phyloP scores from a whole-genome alignment of 2,888 invertebrate genomes.

The Lepetodrilus schrolli region DNA sequence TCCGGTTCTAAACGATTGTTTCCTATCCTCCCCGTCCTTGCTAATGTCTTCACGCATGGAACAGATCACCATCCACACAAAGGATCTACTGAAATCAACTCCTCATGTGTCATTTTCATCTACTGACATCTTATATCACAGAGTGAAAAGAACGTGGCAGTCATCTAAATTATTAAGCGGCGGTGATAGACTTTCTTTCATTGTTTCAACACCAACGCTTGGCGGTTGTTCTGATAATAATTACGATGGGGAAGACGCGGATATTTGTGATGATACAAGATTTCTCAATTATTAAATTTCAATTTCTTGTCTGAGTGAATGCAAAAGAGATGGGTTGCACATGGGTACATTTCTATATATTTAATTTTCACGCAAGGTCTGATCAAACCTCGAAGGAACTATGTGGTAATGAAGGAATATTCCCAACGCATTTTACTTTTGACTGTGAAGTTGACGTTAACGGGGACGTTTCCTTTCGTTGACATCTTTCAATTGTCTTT shows the following conservation, averaged over 20 bases:
- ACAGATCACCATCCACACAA: not conserved
- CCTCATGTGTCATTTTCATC: conserved; percentile 5
- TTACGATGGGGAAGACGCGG: too few relatives aligned
- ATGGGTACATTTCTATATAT: not conserved
- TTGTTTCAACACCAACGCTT: not conserved
- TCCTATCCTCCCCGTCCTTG: not conserved
- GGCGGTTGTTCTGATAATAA: too few relatives aligned
- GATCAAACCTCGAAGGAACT: not conserved
- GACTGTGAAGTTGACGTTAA: not conserved
- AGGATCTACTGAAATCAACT: not conserved
- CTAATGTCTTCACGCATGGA: not conserved
- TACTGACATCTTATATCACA: not conserved
- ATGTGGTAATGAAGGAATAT: not conserved
- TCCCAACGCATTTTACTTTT: not conserved
- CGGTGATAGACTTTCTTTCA: not conserved
- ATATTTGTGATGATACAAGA: not conserved
- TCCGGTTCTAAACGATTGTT: too few relatives aligned
- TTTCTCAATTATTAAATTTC: conserved; percentile 25
- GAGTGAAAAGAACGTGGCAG: not conserved
- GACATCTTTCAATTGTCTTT: not conserved
- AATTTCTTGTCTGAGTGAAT: conserved; percentile 13
- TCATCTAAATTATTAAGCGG: not conserved
- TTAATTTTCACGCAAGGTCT: not conserved
- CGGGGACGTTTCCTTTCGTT: not conserved
- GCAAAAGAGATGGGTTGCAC: not conserved